Conservation (phyloP, 2,888 invertebrate species). For the Willowsia nigromaculata region DNA sequence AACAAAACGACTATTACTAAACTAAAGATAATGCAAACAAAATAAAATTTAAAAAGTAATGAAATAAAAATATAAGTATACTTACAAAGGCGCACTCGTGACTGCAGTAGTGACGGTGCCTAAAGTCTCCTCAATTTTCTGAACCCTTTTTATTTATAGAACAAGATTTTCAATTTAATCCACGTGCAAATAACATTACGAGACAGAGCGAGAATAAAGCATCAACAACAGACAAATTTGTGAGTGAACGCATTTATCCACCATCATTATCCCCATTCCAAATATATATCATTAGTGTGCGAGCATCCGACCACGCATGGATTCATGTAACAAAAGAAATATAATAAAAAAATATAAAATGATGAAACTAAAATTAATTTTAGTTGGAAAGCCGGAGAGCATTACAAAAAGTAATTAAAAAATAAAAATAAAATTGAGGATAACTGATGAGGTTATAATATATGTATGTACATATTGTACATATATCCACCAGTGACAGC, state of each 20-base stretch:
- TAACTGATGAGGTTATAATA: too few relatives aligned
- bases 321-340: slow-evolving; percentile 8
- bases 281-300: background rate
- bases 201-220: slow-evolving; percentile 41
- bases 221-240: background rate
- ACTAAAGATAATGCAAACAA: background rate
- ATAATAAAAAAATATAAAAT: slow-evolving; percentile 4
- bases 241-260: background rate
- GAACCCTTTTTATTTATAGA: slow-evolving; percentile 72
- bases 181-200: slow-evolving; percentile 52
- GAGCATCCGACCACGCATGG: slow-evolving; percentile 10
- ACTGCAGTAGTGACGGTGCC: slow-evolving; percentile 78
- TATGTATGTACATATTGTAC: too few relatives aligned
- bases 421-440: background rate
- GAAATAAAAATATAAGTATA: slow-evolving; percentile 56
- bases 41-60: slow-evolving; percentile 49
- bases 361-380: background rate
- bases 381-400: background rate
- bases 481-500: too few relatives aligned
- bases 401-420: background rate
- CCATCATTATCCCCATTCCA: slow-evolving; percentile 15
- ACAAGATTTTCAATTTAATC: background rate
- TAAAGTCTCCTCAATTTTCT: slow-evolving; percentile 79
- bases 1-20: background rate
- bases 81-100: slow-evolving; percentile 79